These are phyloP conservation scores for Phocoena sinus DNA, from an alignment of 2,113 vertebrate genomes.

Conservation along the genomic window DNA sequence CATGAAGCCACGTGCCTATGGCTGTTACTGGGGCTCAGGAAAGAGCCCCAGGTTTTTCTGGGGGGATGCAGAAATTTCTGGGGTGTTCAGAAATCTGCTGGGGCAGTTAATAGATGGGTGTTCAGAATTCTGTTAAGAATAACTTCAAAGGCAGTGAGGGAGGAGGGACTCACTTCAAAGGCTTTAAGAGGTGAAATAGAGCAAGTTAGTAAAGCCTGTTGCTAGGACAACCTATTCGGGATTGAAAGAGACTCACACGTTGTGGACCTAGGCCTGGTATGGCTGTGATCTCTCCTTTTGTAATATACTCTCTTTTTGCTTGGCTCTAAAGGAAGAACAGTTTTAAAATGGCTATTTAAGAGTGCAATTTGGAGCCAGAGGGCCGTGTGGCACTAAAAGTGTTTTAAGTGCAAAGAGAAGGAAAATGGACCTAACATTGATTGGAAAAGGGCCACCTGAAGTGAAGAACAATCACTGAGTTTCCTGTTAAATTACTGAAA, in stretches of 20 bases:
- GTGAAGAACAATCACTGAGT: not conserved
- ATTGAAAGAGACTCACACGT: not conserved
- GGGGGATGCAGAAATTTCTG: not conserved
- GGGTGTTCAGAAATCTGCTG: constrained; percentile 8
- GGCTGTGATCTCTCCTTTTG: not conserved
- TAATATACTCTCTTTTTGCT: not conserved
- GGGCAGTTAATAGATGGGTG: constrained; percentile 46
- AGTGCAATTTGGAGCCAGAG: not conserved
- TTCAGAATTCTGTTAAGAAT: constrained; percentile 50
- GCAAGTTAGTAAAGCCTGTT: constrained; percentile 42
- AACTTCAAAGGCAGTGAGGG: constrained; percentile 50
- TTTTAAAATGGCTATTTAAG: not conserved
- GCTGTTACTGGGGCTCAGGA: not conserved
- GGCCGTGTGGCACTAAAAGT: not conserved
- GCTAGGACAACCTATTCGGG: constrained; percentile 46
- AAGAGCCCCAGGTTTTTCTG: not conserved
- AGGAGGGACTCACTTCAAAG: constrained; percentile 48
- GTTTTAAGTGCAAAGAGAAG: not conserved
- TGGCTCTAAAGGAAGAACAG: not conserved
- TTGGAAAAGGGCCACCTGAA: not conserved
- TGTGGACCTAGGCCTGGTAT: not conserved
- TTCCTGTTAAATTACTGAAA: not conserved
- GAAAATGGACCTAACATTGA: not conserved
- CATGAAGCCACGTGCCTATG: not conserved
- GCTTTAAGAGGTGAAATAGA: constrained; percentile 17